Evolutionary conservation across 2,113 vertebrate species (phyloP).

Genomic region (Cryptotis parvus): DNA sequence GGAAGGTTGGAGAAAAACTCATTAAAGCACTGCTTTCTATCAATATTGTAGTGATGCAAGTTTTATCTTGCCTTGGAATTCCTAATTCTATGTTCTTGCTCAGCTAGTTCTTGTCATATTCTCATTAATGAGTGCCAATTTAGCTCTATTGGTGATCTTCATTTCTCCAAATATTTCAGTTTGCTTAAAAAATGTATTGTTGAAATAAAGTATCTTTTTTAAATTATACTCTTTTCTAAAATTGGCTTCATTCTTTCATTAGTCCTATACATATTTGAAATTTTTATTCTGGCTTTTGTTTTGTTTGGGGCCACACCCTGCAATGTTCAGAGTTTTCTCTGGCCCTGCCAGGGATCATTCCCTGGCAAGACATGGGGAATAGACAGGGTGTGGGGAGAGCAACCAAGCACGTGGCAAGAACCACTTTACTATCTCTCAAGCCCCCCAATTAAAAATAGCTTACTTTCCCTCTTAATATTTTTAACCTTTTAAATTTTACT

Average conservation of each 20-base stretch:
- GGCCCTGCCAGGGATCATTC: too few relatives aligned
- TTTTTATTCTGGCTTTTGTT: too few relatives aligned
- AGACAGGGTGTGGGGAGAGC: too few relatives aligned
- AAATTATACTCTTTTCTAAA: background rate
- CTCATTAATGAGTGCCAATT: background rate
- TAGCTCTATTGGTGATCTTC: background rate
- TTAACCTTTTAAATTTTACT: too few relatives aligned
- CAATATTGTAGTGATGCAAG: background rate
- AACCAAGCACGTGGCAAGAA: too few relatives aligned
- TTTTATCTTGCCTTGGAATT: background rate
- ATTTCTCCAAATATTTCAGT: background rate
- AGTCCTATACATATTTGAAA: too few relatives aligned
- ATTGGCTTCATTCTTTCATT: conserved; percentile 10
- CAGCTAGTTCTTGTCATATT: background rate
- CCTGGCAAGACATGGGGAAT: too few relatives aligned
- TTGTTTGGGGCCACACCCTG: too few relatives aligned
- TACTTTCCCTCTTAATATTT: too few relatives aligned
- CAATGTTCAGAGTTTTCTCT: too few relatives aligned
- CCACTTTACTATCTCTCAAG: too few relatives aligned
- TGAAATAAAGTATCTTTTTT: conserved; percentile 5
- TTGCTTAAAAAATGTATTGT: background rate
- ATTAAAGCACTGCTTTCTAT: background rate
- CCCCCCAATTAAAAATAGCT: too few relatives aligned
- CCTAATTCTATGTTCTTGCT: background rate
- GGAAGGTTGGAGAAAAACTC: background rate